Evolutionary conservation across 2,797 vertebrate genomes (phyloP).

Genomic region (Pristis pectinata): DNA sequence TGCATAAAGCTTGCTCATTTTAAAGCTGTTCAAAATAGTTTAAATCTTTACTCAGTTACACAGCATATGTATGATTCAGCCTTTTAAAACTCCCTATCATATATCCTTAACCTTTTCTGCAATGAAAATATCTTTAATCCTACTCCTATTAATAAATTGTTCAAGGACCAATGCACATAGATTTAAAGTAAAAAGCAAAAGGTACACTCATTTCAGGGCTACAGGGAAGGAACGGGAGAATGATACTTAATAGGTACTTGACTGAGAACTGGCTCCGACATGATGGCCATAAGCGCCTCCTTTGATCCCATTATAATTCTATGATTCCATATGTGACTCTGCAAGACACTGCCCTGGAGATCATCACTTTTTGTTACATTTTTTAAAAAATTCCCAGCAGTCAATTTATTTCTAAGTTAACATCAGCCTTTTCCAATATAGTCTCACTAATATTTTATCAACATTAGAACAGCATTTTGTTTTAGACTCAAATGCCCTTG

Average conservation of each 20-base stretch:
- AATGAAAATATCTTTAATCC: neutral
- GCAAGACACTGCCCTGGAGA: neutral
- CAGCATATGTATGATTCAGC: neutral
- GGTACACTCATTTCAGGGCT: no score
- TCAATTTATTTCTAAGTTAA: neutral
- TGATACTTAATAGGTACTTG: no score
- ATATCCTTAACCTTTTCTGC: neutral
- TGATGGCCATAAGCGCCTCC: no score
- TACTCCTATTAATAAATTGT: no score
- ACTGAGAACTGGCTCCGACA: no score
- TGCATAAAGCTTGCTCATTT: neutral
- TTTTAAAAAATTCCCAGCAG: neutral
- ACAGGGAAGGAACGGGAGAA: no score
- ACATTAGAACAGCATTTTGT: neutral
- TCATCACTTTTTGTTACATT: neutral
- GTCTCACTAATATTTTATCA: neutral
- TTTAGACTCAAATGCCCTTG: neutral
- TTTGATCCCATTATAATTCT: no score
- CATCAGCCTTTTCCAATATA: neutral
- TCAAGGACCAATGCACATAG: no score
- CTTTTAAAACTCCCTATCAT: neutral
- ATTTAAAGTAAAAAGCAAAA: no score
- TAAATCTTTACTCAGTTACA: neutral
- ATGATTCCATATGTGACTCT: neutral
- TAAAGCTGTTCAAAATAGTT: neutral